phyloP scores from a whole-genome alignment of 2,113 vertebrate genomes.

The Chrysemys picta region DNA sequence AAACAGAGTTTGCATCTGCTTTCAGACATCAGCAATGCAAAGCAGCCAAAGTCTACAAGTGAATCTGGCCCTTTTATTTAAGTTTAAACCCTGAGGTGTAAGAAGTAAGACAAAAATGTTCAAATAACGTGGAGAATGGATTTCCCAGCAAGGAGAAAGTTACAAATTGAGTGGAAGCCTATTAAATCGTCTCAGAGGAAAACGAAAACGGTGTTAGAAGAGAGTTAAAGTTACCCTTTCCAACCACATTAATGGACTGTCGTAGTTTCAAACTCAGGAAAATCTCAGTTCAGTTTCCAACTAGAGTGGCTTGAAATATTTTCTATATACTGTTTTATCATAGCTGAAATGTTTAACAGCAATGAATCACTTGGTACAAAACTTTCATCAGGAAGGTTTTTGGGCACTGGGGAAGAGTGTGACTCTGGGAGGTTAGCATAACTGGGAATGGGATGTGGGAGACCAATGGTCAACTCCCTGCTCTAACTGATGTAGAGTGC shows the following conservation, averaged over 20 bases:
- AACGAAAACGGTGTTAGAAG: not conserved
- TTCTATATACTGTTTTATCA: not conserved
- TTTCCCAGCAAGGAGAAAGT: not conserved
- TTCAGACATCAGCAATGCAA: not conserved
- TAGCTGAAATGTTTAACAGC: not conserved
- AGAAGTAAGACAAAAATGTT: not conserved
- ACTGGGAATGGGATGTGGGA: not conserved
- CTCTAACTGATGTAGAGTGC: not conserved
- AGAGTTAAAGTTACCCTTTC: not conserved
- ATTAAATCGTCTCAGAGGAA: not conserved
- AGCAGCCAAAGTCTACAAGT: not conserved
- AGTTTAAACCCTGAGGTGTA: not conserved
- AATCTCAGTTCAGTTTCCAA: not conserved
- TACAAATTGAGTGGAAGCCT: not conserved
- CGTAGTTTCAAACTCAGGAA: accelerated
- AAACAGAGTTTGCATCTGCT: not conserved
- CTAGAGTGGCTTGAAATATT: not conserved
- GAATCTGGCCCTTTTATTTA: not conserved
- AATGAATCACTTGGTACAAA: not conserved
- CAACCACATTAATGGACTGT: not conserved
- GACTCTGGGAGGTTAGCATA: not conserved
- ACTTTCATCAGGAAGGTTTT: not conserved
- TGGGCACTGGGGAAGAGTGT: not conserved
- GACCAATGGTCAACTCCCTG: not conserved
- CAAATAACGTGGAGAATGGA: not conserved